Conservation (phyloP, 1,140 invertebrate genomes). For the Bactericera cockerelli region DNA sequence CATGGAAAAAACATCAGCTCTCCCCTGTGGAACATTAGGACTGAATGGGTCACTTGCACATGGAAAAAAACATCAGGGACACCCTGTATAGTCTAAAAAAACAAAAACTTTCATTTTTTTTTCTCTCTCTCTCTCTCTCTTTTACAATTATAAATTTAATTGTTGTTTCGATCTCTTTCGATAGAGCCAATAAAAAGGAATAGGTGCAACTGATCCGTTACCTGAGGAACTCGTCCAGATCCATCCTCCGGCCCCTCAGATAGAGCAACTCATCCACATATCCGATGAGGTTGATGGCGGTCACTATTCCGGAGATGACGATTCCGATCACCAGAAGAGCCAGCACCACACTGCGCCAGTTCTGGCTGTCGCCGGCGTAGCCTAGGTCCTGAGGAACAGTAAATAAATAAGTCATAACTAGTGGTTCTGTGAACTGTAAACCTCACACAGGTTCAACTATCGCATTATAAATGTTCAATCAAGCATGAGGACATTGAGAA, state of each 20-base stretch:
- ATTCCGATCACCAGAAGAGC: constrained; percentile 67
- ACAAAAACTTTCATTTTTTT: too few species aligned
- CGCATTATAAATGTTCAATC: too few species aligned
- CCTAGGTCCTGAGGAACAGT: background rate
- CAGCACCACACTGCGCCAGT: constrained; percentile 72
- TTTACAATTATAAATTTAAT: too few species aligned
- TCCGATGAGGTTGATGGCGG: constrained; percentile 68
- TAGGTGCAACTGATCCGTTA: too few species aligned
- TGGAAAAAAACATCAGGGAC: constrained; percentile 51
- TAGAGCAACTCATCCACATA: constrained; percentile 74
- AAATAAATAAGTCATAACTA: too few species aligned
- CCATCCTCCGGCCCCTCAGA: constrained; percentile 65
- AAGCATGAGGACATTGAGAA: too few species aligned
- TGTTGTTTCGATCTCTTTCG: background rate
- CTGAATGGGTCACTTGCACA: background rate
- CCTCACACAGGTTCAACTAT: too few species aligned
- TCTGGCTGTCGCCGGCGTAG: constrained; percentile 50
- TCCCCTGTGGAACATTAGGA: too few species aligned
- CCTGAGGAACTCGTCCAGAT: constrained; percentile 46
- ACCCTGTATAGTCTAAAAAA: constrained; percentile 40
- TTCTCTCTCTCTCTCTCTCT: too few species aligned
- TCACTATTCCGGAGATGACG: constrained; percentile 67
- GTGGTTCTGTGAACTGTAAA: too few species aligned
- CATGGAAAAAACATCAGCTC: too few species aligned
- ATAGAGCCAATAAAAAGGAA: too few species aligned